Evolutionary conservation across 2,113 vertebrate genomes (phyloP).

Genomic region (Synchiropus splendidus): DNA sequence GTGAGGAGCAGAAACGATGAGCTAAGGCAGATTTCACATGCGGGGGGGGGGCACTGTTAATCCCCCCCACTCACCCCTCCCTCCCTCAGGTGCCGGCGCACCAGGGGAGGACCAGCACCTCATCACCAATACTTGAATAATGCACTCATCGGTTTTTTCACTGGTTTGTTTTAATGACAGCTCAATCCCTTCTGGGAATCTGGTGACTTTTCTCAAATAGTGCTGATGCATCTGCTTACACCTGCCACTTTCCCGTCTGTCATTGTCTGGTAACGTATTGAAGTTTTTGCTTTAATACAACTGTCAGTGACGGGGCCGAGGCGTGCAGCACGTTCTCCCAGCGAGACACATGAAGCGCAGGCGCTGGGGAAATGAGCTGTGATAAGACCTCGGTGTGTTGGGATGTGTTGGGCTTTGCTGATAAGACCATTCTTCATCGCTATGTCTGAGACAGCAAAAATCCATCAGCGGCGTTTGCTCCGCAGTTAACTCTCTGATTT

Average conservation of each 20-base stretch:
- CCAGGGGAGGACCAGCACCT: conserved; percentile 34
- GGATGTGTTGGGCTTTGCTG: conserved; percentile 47
- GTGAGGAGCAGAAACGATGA: conserved; percentile 45
- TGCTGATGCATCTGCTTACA: conserved; percentile 65
- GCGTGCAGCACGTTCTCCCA: conserved; percentile 21
- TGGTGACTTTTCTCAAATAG: conserved; percentile 70
- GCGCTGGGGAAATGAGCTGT: conserved; percentile 41
- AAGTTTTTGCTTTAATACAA: conserved; percentile 33
- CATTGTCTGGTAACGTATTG: conserved; percentile 42
- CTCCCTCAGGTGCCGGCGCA: conserved; percentile 38
- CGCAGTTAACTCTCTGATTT: conserved; percentile 17
- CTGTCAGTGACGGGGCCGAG: conserved; percentile 19
- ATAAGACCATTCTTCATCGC: conserved; percentile 53
- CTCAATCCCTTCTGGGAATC: conserved; percentile 52
- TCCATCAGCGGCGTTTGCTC: conserved; percentile 24
- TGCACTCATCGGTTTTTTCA: conserved; percentile 78
- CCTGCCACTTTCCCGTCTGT: conserved; percentile 39
- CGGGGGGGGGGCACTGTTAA: conserved; percentile 29
- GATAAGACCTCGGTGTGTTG: conserved; percentile 44
- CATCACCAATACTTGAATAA: conserved; percentile 56
- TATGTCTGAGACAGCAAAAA: conserved; percentile 45
- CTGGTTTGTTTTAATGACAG: conserved; percentile 70
- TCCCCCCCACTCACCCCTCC: conserved; percentile 24
- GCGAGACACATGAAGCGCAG: conserved; percentile 29
- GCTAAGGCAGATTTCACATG: conserved; percentile 59